These are phyloP conservation scores for Cariama cristata DNA, from an alignment of 2,113 vertebrate species.

Conservation along the genomic window DNA sequence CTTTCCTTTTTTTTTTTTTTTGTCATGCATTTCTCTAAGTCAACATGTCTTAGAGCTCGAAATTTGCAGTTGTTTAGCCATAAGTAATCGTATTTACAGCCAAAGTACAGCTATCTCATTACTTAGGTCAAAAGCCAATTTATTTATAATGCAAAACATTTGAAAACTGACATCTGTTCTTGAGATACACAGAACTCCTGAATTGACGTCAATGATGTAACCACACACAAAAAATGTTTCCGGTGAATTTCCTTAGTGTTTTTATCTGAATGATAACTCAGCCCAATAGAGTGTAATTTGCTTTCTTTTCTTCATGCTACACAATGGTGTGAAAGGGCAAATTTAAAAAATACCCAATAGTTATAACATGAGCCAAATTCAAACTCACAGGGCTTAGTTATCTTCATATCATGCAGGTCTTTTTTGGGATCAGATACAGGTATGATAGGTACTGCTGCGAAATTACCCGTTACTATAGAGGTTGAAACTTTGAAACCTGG, in stretches of 20 bases:
- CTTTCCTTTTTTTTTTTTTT: no score
- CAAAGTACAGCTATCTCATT: constrained; percentile 6
- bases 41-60: not conserved
- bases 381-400: not conserved
- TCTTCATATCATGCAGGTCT: not conserved
- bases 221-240: constrained; percentile 33
- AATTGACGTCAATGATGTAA: constrained; percentile 70
- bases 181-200: constrained; percentile 47
- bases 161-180: constrained; percentile 71
- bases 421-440: not conserved
- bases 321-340: not conserved
- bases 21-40: not conserved
- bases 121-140: constrained; percentile 64
- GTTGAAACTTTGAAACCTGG: not conserved
- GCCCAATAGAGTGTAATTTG: not conserved
- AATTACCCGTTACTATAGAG: not conserved
- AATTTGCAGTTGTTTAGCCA: not conserved
- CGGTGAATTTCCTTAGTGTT: constrained; percentile 1
- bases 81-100: constrained; percentile 65
- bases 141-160: constrained; percentile 70
- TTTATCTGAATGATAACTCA: constrained; percentile 42
- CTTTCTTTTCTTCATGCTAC: not conserved
- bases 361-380: not conserved
- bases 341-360: not conserved
- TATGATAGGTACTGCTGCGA: not conserved